Evolutionary conservation across 2,888 invertebrate genomes (phyloP), one percentile per base, ranked within the genome.

Genomic region (Vandiemenella viatica): DNA sequence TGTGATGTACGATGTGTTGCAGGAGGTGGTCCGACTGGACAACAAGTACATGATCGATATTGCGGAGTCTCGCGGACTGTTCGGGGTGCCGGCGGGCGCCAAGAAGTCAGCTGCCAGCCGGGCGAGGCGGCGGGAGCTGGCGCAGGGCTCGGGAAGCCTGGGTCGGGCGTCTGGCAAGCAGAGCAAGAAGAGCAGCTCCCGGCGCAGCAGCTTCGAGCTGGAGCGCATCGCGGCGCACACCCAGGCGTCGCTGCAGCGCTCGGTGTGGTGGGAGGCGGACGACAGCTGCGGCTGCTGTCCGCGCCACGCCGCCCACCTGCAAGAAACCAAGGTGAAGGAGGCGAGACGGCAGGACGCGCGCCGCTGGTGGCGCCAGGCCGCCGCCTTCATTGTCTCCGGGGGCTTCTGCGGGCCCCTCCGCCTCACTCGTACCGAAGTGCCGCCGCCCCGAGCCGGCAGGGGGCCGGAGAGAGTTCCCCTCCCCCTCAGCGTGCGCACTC

Each of bases 21-120:
- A 79, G 75, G 77, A 81, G 68, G 73, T 87, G 58, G 83, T 81
- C 47, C 76, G 80, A 38, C 72, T 87, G 58, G 82, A 88, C 64
- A 83, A 85, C 5, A 80, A 85, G 63, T 86, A 81, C 62, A 82
- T 88, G 75, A 88, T 88, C 56, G 75, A 80, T 58, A 83, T 86
- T 67, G 87, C 88, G 3, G 87, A 87, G 65, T 74, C 78, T 37
- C 74, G 86, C 51, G 86, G 87, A 0, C 65, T 88, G 54, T 88
- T 88, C 63, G 48, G 43, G 1, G 45, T 37, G 40, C 55, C 60
- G 1, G 56, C 58, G 4, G 60, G 58, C 13, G 56, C 54, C 19
- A 54, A 50, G 45, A 57, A 61, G 4, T 65, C 66, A 42, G 65
- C 48, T 8, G 43, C 19, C n/a, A 44, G 32, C 22, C 42, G 49